These are phyloP conservation scores for Etia nguti DNA, from an alignment of 2,113 vertebrate species.

Conservation along the genomic window DNA sequence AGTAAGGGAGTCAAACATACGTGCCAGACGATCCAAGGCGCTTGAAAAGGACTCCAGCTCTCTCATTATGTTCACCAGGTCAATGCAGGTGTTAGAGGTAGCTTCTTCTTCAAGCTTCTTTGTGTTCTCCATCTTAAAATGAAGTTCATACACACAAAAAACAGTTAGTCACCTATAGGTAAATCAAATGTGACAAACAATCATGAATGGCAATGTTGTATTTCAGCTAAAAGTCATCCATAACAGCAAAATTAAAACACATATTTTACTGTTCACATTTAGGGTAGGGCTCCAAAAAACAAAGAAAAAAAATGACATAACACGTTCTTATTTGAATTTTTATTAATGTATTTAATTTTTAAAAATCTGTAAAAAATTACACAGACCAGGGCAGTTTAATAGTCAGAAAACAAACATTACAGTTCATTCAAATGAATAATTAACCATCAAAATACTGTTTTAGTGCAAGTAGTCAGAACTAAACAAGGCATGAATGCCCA, in stretches of 20 bases:
- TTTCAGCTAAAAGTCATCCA: background rate
- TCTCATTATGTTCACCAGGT: constrained; percentile 52
- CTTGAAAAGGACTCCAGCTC: constrained; percentile 52
- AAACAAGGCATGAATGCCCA: background rate
- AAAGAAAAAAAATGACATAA: background rate
- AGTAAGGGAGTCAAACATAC: constrained; percentile 35
- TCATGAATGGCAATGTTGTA: background rate
- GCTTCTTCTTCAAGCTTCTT: background rate
- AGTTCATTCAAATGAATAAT: background rate
- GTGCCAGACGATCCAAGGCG: constrained; percentile 51
- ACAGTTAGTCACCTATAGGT: background rate
- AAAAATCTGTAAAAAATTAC: background rate
- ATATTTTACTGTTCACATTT: background rate
- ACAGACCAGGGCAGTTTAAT: background rate
- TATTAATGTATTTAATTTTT: background rate
- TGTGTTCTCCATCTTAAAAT: constrained; percentile 64
- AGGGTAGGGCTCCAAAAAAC: background rate
- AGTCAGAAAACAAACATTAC: background rate
- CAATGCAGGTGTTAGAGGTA: background rate
- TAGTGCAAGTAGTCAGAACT: background rate
- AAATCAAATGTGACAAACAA: background rate
- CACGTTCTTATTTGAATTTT: background rate
- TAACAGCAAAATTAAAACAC: background rate
- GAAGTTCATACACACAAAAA: background rate
- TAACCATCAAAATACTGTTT: background rate